phyloP scores from a whole-genome alignment of 1,140 invertebrate species.

The Drosophila persimilis region DNA sequence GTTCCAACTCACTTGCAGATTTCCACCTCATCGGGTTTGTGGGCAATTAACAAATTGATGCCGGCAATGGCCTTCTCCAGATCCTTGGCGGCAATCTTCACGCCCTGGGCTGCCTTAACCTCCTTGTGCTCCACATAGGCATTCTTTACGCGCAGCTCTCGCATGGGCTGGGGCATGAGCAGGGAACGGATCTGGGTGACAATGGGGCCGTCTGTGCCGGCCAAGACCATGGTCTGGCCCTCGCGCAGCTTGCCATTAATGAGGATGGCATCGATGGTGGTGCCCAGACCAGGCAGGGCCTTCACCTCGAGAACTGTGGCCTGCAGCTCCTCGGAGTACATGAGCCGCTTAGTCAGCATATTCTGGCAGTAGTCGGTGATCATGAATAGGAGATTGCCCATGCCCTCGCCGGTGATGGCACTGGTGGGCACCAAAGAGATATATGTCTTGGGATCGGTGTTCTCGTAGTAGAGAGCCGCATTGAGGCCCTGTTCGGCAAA shows the following conservation, averaged over 20 bases:
- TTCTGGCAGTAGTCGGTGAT: slow-evolving; percentile 97
- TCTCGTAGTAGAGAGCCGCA: slow-evolving; percentile 97
- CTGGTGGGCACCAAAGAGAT: slow-evolving; percentile 99
- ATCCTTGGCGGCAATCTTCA: slow-evolving; percentile 99
- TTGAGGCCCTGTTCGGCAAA: slow-evolving; percentile 99
- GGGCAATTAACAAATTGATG: slow-evolving; percentile 93
- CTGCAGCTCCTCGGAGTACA: slow-evolving; percentile 96
- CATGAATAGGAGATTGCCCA: slow-evolving; percentile 98
- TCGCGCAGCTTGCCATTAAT: slow-evolving; percentile 97
- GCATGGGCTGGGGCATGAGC: slow-evolving; percentile 98
- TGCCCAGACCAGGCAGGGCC: slow-evolving; percentile 98
- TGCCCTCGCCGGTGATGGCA: slow-evolving; percentile 97
- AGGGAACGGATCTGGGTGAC: slow-evolving; percentile 98
- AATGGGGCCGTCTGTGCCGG: slow-evolving; percentile 99
- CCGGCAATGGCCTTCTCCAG: slow-evolving; percentile 98
- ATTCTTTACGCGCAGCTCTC: slow-evolving; percentile 98
- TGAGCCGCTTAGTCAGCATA: slow-evolving; percentile 93
- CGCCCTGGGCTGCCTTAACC: slow-evolving; percentile 97
- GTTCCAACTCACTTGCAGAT: slow-evolving; percentile 85
- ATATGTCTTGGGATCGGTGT: slow-evolving; percentile 96
- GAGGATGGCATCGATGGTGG: slow-evolving; percentile 99
- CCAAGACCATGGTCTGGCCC: slow-evolving; percentile 97
- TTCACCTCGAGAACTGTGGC: slow-evolving; percentile 99
- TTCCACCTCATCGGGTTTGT: slow-evolving; percentile 97
- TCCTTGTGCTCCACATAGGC: slow-evolving; percentile 98